Conservation (phyloP, 2,888 invertebrate genomes). For the Tetheella fluctuosa region DNA sequence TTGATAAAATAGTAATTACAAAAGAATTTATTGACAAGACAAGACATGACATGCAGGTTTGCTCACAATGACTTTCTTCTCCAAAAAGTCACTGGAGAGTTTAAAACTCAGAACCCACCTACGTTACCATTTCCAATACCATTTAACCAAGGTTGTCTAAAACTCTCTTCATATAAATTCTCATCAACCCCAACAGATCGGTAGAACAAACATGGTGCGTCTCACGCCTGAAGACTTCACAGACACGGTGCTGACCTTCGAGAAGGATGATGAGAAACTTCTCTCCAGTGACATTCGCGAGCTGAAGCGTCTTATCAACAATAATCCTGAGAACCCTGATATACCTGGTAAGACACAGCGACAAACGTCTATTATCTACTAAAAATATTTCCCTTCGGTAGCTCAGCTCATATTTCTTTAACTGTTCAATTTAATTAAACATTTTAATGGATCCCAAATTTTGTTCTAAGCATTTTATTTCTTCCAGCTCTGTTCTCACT, state of each 20-base stretch:
- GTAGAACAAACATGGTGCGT: constrained; percentile 64
- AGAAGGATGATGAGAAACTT: constrained; percentile 43
- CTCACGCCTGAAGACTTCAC: constrained; percentile 62
- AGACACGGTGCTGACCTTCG: constrained; percentile 53
- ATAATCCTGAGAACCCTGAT: constrained; percentile 69
- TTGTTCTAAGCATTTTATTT: neutral
- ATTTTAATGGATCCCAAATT: neutral
- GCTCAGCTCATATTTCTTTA: too few relatives aligned
- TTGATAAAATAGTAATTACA: too few relatives aligned
- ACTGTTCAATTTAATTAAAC: neutral
- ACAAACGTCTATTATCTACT: neutral
- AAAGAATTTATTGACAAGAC: too few relatives aligned
- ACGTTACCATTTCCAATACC: too few relatives aligned
- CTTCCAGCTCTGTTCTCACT: constrained; percentile 24
- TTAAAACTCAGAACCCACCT: too few relatives aligned
- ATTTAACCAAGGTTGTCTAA: neutral
- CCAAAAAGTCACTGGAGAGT: too few relatives aligned
- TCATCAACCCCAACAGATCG: constrained; percentile 45
- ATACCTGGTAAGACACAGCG: constrained; percentile 51
- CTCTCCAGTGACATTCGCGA: constrained; percentile 54
- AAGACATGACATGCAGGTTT: too few relatives aligned
- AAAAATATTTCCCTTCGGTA: too few relatives aligned
- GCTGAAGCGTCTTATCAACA: constrained; percentile 64
- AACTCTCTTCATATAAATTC: neutral
- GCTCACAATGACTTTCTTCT: too few relatives aligned